Evolutionary conservation across 2,888 invertebrate species (phyloP).

Genomic region (Drosophila neutralis): DNA sequence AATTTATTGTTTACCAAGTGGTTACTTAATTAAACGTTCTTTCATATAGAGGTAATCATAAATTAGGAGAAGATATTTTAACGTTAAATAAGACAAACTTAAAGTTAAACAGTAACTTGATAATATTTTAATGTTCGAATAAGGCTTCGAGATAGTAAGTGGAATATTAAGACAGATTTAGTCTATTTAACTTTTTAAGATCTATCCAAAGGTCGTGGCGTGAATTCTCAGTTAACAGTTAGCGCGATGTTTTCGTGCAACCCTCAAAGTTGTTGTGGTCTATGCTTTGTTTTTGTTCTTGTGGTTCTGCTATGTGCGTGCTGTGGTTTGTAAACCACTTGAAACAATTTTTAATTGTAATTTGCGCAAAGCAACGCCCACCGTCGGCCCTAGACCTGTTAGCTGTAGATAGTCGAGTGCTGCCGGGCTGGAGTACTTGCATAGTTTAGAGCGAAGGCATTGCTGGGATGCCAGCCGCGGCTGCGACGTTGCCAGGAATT

Average conservation of each 20-base stretch:
- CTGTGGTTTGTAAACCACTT: conserved; percentile 78
- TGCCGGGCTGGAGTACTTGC: conserved; percentile 50
- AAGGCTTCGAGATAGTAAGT: not conserved
- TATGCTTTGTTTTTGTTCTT: conserved; percentile 28
- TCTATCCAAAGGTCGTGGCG: not conserved
- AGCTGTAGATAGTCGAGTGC: conserved; percentile 21
- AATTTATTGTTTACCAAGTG: not conserved
- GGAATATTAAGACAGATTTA: not conserved
- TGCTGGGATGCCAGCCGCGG: conserved; percentile 72
- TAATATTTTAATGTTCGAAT: not conserved
- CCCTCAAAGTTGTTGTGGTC: conserved; percentile 42
- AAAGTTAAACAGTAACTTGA: not conserved
- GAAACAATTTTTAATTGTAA: conserved; percentile 84
- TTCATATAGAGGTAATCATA: not conserved
- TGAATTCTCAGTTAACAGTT: conserved; percentile 11
- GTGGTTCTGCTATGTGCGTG: conserved; percentile 55
- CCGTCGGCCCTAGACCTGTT: conserved; percentile 21
- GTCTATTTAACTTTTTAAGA: not conserved
- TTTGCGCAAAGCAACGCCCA: conserved; percentile 78
- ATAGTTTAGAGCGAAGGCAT: conserved; percentile 75
- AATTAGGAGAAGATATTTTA: not conserved
- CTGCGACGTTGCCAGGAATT: conserved; percentile 74
- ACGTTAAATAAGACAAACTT: not conserved
- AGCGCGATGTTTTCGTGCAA: conserved; percentile 22
- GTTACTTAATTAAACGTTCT: not conserved